Percentiles rank a stretch among this genome's conserved stretches.
Conservation (phyloP, 2,888 invertebrate species). For the Melangyna quadrimaculata region DNA sequence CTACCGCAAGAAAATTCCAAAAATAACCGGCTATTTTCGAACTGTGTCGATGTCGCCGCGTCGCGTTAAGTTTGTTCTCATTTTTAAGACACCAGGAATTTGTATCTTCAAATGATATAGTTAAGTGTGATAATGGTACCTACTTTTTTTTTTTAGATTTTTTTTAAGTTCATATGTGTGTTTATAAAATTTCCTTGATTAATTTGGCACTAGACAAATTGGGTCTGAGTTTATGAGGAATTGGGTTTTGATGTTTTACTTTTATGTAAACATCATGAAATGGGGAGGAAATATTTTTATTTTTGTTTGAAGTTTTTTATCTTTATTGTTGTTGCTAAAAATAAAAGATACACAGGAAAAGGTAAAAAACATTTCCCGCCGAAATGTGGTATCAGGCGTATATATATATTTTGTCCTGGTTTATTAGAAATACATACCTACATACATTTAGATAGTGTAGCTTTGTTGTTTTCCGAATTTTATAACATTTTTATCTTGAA, state of each 20-base stretch:
- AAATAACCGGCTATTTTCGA: conserved; percentile 60
- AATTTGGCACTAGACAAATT: conserved; percentile 16
- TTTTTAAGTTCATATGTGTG: conserved; percentile 7
- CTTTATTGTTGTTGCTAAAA: not conserved
- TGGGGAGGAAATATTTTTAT: not conserved
- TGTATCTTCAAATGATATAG: not conserved
- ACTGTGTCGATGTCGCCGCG: conserved; percentile 66
- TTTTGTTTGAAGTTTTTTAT: not conserved
- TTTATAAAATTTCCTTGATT: conserved; percentile 16
- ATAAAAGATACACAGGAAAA: not conserved
- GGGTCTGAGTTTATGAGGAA: not conserved
- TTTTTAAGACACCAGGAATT: conserved; percentile 19
- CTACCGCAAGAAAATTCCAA: conserved; percentile 31
- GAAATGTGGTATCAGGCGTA: not conserved
- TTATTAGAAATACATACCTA: too few relatives aligned
- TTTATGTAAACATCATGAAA: not conserved
- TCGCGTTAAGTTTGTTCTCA: conserved; percentile 25
- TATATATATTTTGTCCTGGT: too few relatives aligned
- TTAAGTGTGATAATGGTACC: not conserved
- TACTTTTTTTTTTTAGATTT: not conserved
- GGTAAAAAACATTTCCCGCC: not conserved
- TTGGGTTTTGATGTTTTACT: conserved; percentile 1
- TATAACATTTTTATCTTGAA: too few relatives aligned
- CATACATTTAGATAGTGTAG: too few relatives aligned
- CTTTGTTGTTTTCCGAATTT: too few relatives aligned